These are phyloP conservation scores for Pycnomerus fuliginosus DNA, from an alignment of 2,888 invertebrate genomes.

Conservation along the genomic window DNA sequence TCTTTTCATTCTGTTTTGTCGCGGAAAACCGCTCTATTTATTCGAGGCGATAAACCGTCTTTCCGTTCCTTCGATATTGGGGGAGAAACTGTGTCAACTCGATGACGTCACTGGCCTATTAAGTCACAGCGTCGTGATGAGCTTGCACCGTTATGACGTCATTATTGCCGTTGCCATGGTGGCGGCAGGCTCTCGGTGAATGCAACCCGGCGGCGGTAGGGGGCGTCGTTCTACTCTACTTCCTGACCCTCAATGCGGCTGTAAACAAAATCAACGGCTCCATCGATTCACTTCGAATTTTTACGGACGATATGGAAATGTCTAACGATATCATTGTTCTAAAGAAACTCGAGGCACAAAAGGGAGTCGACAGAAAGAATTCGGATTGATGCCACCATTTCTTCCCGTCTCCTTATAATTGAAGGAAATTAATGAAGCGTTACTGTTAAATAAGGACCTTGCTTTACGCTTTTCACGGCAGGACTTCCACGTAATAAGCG, in stretches of 20 bases:
- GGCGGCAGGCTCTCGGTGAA: conserved; percentile 8
- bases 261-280: conserved; percentile 40
- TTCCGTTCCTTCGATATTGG: too few relatives aligned
- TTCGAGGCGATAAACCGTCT: too few relatives aligned
- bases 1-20: too few relatives aligned
- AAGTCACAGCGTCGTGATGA: conserved; percentile 7
- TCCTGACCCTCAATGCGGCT: conserved; percentile 23
- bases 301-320: conserved; percentile 18
- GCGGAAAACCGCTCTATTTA: too few relatives aligned
- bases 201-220: conserved; percentile 12
- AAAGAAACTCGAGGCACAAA: too few relatives aligned
- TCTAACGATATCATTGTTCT: too few relatives aligned
- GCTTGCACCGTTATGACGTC: conserved; percentile 16
- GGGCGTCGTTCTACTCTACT: neutral
- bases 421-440: conserved; percentile 23
- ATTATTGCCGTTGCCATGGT: conserved; percentile 9
- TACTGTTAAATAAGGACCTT: conserved; percentile 19
- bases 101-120: conserved; percentile 9
- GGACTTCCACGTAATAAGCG: too few relatives aligned
- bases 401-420: conserved; percentile 15
- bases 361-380: conserved; percentile 13
- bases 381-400: conserved; percentile 16
- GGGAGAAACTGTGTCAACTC: too few relatives aligned
- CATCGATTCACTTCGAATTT: conserved; percentile 33
- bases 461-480: conserved; percentile 5